A percentile compares a stretch with the other conserved stretches of the same genome.
phyloP scores from a whole-genome alignment of 1,140 invertebrate species.

The Listronotus oregonensis region DNA sequence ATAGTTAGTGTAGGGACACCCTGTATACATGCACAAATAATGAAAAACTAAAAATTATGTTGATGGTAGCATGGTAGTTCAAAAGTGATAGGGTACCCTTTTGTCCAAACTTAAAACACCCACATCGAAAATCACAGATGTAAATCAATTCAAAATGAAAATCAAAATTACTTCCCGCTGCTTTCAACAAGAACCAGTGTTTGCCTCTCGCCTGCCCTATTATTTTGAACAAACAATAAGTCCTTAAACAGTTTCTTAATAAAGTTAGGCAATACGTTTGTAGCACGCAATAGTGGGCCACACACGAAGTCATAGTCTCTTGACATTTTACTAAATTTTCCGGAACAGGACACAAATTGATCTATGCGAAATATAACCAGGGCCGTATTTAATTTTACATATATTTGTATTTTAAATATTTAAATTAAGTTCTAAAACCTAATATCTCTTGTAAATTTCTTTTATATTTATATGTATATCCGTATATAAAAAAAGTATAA shows the following conservation, averaged over 20 bases:
- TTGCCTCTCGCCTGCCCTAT: constrained; percentile 13
- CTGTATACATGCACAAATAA: too few species aligned
- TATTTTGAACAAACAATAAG: constrained; percentile 19
- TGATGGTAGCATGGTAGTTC: too few species aligned
- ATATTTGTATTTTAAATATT: too few species aligned
- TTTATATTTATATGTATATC: too few species aligned
- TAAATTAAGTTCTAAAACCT: too few species aligned
- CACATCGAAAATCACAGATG: neutral
- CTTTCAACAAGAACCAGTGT: constrained; percentile 16
- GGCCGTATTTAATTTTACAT: neutral
- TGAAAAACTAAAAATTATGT: too few species aligned
- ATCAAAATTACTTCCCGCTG: constrained; percentile 4
- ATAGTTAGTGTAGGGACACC: too few species aligned
- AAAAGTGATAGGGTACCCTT: too few species aligned
- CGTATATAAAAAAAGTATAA: too few species aligned
- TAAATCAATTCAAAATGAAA: constrained; percentile 8
- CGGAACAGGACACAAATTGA: constrained; percentile 16
- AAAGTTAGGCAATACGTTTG: constrained; percentile 10
- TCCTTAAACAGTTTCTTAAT: constrained; percentile 16
- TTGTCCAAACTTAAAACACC: too few species aligned
- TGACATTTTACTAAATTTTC: constrained; percentile 11
- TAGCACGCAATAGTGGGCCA: constrained; percentile 13
- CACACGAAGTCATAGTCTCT: constrained; percentile 9
- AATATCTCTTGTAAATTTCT: too few species aligned
- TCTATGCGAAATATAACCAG: constrained; percentile 4